Evolutionary conservation across 2,888 invertebrate genomes (phyloP).

Genomic region (Orchesella flavescens): DNA sequence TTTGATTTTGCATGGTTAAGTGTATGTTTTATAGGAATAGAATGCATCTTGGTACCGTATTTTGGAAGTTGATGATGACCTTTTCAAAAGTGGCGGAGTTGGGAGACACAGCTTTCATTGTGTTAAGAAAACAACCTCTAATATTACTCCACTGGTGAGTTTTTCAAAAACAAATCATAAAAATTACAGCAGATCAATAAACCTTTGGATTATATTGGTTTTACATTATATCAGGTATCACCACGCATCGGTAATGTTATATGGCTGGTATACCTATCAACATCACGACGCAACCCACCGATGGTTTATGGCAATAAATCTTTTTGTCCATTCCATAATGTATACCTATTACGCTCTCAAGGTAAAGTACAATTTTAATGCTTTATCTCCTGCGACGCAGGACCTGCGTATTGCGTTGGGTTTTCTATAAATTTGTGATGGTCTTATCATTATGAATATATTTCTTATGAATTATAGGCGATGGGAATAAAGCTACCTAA

Average conservation of each 20-base stretch:
- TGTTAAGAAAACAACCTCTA: conserved; percentile 91
- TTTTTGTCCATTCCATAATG: conserved; percentile 92
- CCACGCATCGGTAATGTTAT: conserved; percentile 47
- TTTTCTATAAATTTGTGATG: background rate
- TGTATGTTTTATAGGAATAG: background rate
- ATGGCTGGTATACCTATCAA: conserved; percentile 20
- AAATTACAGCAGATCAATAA: too few relatives aligned
- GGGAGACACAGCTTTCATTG: conserved; percentile 95
- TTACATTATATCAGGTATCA: conserved; percentile 48
- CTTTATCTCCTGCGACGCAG: too few relatives aligned
- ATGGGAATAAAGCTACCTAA: conserved; percentile 89
- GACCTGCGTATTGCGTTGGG: too few relatives aligned
- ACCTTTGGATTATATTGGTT: background rate
- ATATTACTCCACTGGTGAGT: conserved; percentile 91
- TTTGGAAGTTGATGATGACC: conserved; percentile 98
- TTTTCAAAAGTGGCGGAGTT: conserved; percentile 96
- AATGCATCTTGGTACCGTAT: conserved; percentile 80
- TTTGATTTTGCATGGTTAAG: too few relatives aligned
- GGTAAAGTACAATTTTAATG: conserved; percentile 55
- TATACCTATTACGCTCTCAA: conserved; percentile 89
- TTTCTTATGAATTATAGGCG: conserved; percentile 77
- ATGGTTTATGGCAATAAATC: conserved; percentile 80
- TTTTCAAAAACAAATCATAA: background rate
- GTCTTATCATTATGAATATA: background rate
- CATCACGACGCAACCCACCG: conserved; percentile 38